Evolutionary conservation across 2,888 invertebrate genomes (phyloP).

Genomic region (Sclerodermus sp.): DNA sequence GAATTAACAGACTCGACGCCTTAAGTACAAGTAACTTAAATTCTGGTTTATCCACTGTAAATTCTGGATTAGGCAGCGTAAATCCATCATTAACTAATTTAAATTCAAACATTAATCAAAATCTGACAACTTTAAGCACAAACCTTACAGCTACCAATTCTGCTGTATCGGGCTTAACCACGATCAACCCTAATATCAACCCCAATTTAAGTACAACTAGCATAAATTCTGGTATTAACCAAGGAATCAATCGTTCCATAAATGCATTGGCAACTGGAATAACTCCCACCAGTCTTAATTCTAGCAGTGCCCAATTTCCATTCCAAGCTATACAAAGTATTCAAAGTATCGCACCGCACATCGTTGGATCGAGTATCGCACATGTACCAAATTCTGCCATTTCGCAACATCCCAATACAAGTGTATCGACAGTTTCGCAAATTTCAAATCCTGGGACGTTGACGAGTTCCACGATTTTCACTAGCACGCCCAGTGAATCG

Average conservation of each 20-base stretch:
- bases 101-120: conserved; percentile 49
- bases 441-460: conserved; percentile 41
- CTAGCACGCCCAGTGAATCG: conserved; percentile 47
- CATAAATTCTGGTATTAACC: conserved; percentile 44
- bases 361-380: conserved; percentile 49
- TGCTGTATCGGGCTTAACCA: conserved; percentile 41
- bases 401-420: conserved; percentile 40
- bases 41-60: conserved; percentile 46
- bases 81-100: conserved; percentile 48
- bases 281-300: conserved; percentile 41
- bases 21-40: conserved; percentile 48
- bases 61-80: conserved; percentile 43
- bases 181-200: conserved; percentile 41
- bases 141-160: conserved; percentile 42
- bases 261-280: conserved; percentile 46
- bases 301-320: conserved; percentile 49
- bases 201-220: conserved; percentile 34
- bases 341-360: conserved; percentile 53
- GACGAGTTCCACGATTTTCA: conserved; percentile 46
- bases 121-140: conserved; percentile 44
- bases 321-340: conserved; percentile 55
- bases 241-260: conserved; percentile 42
- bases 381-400: conserved; percentile 44
- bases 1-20: conserved; percentile 48
- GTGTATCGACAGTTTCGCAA: conserved; percentile 41